Percentiles rank a stretch among this genome's conserved stretches.
phyloP scores from a whole-genome alignment of 2,113 vertebrate species.

The Lanius ludovicianus region DNA sequence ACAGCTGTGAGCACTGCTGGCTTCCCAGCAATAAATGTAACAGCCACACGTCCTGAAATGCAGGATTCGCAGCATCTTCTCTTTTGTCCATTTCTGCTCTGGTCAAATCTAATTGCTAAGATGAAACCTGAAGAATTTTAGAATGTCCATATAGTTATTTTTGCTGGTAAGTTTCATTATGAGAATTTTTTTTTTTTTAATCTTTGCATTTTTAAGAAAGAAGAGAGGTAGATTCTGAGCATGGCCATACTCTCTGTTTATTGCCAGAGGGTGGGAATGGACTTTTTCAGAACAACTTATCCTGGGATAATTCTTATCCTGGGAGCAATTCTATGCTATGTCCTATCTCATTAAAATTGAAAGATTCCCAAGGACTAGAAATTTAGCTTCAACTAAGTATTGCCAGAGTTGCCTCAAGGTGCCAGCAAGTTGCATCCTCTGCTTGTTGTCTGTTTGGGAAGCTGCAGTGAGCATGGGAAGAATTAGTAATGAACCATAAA shows the following conservation, averaged over 20 bases:
- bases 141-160: not conserved
- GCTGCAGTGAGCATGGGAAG: not conserved
- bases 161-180: not conserved
- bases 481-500: not conserved
- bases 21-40: not conserved
- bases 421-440: not conserved
- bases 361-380: not conserved
- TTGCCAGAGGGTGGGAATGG: not conserved
- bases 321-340: not conserved
- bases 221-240: not conserved
- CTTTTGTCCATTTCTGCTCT: not conserved
- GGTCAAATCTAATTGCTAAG: not conserved
- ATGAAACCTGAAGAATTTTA: not conserved
- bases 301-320: not conserved
- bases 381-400: not conserved
- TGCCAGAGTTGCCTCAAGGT: not conserved
- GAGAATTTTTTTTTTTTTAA: not conserved
- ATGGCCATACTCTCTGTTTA: not conserved
- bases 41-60: not conserved
- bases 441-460: not conserved
- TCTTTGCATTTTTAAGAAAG: not conserved
- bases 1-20: not conserved
- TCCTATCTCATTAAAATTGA: not conserved
- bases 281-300: not conserved
- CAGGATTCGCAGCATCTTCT: not conserved